Percentiles rank a stretch among this genome's conserved stretches.
Conservation (phyloP, 1,140 invertebrate species). For the Meloidogyne exigua region DNA sequence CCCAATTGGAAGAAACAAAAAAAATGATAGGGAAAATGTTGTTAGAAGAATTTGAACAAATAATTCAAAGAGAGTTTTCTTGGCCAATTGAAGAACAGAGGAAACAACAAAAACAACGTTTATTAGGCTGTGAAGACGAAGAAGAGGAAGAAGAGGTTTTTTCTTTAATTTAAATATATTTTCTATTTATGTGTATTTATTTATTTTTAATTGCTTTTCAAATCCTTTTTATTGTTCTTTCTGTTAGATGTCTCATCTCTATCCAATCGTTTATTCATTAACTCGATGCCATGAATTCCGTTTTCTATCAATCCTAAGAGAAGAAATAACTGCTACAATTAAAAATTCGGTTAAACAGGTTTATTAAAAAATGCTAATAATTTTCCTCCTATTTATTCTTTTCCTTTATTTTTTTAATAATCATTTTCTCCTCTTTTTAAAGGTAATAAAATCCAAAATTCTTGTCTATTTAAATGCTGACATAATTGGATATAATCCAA, state of each 20-base stretch:
- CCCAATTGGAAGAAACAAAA: conserved; percentile 93
- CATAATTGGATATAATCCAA: conserved; percentile 48
- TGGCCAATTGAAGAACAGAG: conserved; percentile 73
- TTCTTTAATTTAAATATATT: too few species aligned
- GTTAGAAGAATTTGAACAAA: conserved; percentile 86
- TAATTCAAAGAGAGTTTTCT: conserved; percentile 86
- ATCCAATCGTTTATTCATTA: conserved; percentile 60
- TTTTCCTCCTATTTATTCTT: too few species aligned
- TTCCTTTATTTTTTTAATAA: too few species aligned
- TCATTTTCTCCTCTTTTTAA: conserved; percentile 10
- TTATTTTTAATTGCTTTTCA: too few species aligned
- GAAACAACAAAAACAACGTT: conserved; percentile 61
- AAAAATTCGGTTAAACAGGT: conserved; percentile 60
- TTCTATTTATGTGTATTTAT: too few species aligned
- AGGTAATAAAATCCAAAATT: conserved; percentile 54
- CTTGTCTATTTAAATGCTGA: conserved; percentile 32
- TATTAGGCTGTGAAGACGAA: not conserved
- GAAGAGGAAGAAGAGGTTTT: not conserved
- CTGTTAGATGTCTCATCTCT: not conserved
- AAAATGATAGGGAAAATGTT: conserved; percentile 94
- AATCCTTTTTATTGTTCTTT: too few species aligned
- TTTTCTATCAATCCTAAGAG: conserved; percentile 54
- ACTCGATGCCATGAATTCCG: conserved; percentile 61
- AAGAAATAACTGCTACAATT: conserved; percentile 58
- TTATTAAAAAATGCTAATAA: too few species aligned